A percentile compares a stretch with the other conserved stretches of the same genome.
Conservation (phyloP, 2,797 vertebrate species). For the Molossus alvarezi region DNA sequence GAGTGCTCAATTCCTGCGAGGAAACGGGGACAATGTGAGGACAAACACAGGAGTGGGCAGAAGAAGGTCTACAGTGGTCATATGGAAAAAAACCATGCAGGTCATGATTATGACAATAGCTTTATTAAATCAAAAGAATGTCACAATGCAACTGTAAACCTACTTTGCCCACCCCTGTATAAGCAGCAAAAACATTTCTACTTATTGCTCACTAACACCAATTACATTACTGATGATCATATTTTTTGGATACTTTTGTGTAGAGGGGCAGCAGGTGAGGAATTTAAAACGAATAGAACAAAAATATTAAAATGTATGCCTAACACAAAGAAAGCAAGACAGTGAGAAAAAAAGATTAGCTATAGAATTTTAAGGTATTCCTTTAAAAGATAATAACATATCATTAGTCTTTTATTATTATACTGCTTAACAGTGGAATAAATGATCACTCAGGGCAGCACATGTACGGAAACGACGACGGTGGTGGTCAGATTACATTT, state of each 20-base stretch:
- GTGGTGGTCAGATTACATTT: not conserved
- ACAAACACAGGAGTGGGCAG: not conserved
- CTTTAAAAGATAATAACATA: slow-evolving; percentile 47
- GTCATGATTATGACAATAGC: not conserved
- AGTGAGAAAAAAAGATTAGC: not conserved
- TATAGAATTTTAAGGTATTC: not conserved
- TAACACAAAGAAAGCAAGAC: not conserved
- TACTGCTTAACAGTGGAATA: not conserved
- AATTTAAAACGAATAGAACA: not conserved
- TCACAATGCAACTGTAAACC: not conserved
- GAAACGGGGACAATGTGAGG: not conserved
- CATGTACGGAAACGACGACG: not conserved
- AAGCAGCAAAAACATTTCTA: not conserved
- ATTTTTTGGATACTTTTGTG: not conserved
- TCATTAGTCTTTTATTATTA: slow-evolving; percentile 74
- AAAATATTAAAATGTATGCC: not conserved
- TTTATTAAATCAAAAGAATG: not conserved
- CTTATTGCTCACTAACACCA: not conserved
- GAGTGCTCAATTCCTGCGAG: slow-evolving; percentile 27
- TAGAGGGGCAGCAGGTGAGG: no score
- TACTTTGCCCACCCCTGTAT: not conserved
- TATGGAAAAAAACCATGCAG: not conserved
- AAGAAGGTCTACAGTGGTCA: not conserved
- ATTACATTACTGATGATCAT: not conserved
- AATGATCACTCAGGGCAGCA: not conserved